Conservation (phyloP, 2,113 vertebrate species). For the Entomyzon cyanotis region DNA sequence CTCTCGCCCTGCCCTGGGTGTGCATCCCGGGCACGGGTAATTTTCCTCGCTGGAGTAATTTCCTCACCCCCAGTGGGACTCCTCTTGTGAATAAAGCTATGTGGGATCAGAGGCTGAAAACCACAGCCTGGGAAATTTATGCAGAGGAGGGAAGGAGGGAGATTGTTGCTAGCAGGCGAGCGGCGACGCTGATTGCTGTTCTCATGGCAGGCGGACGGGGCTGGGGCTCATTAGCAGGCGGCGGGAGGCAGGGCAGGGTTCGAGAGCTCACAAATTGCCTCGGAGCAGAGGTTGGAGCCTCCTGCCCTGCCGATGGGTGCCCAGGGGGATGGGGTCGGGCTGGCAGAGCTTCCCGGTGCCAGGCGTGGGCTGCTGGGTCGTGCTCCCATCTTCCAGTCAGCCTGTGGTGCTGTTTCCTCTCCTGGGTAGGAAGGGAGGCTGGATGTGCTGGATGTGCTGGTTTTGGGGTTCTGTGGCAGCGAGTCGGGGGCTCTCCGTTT, state of each 20-base stretch:
- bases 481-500: rapidly evolving
- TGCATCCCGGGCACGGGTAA: neutral
- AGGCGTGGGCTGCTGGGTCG: rapidly evolving
- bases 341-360: neutral
- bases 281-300: neutral
- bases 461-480: neutral
- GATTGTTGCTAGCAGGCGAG: neutral
- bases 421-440: neutral
- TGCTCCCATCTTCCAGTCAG: neutral
- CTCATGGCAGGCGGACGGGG: conserved; percentile 4
- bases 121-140: conserved; percentile 44
- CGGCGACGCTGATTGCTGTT: conserved; percentile 20
- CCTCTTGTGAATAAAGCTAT: conserved; percentile 22
- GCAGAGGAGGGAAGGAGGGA: conserved; percentile 12
- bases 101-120: neutral
- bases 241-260: neutral
- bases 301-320: neutral
- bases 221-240: conserved; percentile 29
- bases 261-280: neutral
- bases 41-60: conserved; percentile 25
- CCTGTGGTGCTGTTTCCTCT: neutral
- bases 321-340: neutral
- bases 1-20: neutral
- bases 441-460: neutral
- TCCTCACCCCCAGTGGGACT: neutral